Base-by-base conservation (phyloP, 2,797 vertebrate genomes). In the Pteronotus mesoamericanus region DNA sequence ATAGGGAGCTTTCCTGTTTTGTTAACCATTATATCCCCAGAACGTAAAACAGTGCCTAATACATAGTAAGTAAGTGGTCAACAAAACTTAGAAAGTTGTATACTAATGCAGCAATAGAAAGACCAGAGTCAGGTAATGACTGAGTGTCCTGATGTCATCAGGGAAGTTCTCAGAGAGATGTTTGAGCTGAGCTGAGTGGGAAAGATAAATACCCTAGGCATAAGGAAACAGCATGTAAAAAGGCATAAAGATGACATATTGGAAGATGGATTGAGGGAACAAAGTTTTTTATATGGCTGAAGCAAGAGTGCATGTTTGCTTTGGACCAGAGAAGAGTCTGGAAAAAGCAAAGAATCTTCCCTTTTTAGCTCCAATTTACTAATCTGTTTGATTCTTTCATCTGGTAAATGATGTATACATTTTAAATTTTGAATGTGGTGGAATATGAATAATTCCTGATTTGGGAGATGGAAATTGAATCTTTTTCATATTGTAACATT, bases 391-490 rank as follows among this genome's bases (percentile, higher is more conserved):
- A 55, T 88, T 48, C 32, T 93, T 89, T 39, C 9, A 48, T 75
- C 61, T 55, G 44, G n/a, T 80, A n/a, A 75, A 37, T 83, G 18
- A 51, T 88, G 9, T 46, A 72, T 11, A 71, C 44, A 71, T 86
- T 91, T 93, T 82, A 94, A 92, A 94, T 74, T 78, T 83, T 88
- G 72, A 95, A 53, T 66, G 2, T 88, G 39, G 39, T 72, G 0
- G 66, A 71, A 66, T 16, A 57, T 74, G 78, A 95, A 22, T 92
- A 94, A 39, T 83, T 95, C 24, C 77, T 94, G 83, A 87, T 94
- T 95, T 89, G 93, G 64, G 53, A 94, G 84, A 64, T 93, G 37
- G 53, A 84, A 95, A 92, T 74, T 93, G 15, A 72, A 22, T 80
- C n/a, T 78, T 91, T 53, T 88, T 94, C 32, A 44, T 42, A n/a